A percentile compares a stretch with the other conserved stretches of the same genome.
Conservation (phyloP, 2,888 invertebrate genomes). For the Glyphotaelius pellucidus region DNA sequence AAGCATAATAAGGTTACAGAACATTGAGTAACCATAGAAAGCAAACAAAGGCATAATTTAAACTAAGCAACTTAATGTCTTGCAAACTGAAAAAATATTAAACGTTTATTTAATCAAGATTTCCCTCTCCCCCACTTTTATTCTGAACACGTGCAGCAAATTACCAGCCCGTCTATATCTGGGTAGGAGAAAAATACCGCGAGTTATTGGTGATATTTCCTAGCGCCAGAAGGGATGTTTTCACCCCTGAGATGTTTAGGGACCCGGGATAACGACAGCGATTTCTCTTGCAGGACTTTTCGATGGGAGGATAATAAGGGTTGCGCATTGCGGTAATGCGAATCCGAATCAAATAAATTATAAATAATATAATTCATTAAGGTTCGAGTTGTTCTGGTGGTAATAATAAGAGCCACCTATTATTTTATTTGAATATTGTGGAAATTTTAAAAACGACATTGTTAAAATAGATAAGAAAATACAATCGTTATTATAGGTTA, state of each 20-base stretch:
- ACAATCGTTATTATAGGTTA: too few species aligned
- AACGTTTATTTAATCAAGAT: not conserved
- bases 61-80: not conserved
- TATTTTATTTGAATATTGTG: too few species aligned
- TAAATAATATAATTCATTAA: not conserved
- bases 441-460: too few species aligned
- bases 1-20: too few species aligned
- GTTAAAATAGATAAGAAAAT: too few species aligned
- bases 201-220: not conserved
- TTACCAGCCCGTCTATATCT: not conserved
- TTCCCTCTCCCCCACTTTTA: not conserved
- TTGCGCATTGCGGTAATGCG: conserved; percentile 39
- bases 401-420: not conserved
- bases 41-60: too few species aligned
- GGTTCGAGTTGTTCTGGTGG: not conserved
- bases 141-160: not conserved
- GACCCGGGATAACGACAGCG: conserved; percentile 30
- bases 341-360: conserved; percentile 24
- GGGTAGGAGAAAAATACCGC: not conserved
- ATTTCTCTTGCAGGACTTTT: conserved; percentile 32
- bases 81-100: not conserved
- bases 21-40: too few species aligned
- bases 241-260: not conserved
- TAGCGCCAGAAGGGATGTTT: conserved; percentile 13
- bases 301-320: not conserved